Percentiles rank a stretch among this genome's conserved stretches.
Evolutionary conservation across 2,797 vertebrate genomes (phyloP).

Genomic region (Hemibagrus guttatus): DNA sequence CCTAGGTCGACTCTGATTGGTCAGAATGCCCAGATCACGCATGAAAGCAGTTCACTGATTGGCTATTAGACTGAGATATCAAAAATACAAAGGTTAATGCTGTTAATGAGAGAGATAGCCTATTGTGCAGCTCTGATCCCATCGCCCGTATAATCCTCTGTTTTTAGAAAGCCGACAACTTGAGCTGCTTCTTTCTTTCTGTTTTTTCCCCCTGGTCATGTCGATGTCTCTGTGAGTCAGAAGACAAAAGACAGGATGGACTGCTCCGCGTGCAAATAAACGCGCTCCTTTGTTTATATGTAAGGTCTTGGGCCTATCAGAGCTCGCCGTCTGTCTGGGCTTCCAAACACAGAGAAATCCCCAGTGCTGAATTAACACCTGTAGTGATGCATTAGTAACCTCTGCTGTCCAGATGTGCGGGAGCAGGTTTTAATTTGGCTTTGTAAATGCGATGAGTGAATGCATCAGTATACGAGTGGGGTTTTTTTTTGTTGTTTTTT

Average conservation of each 20-base stretch:
- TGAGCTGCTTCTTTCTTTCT: not conserved
- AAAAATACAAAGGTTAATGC: constrained; percentile 13
- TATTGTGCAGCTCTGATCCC: not conserved
- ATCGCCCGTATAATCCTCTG: not conserved
- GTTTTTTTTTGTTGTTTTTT: not conserved
- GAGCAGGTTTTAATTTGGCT: not conserved
- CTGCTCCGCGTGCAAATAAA: constrained; percentile 1
- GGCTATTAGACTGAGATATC: not conserved
- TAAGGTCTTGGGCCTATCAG: not conserved
- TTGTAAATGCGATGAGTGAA: not conserved
- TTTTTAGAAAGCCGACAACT: not conserved
- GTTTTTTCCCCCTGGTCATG: not conserved
- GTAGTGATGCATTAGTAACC: not conserved
- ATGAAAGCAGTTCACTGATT: constrained; percentile 8
- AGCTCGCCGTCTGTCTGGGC: not conserved
- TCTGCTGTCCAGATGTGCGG: not conserved
- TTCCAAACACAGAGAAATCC: not conserved
- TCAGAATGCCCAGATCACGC: not conserved
- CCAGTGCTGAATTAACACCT: constrained; percentile 18
- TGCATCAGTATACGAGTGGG: not conserved
- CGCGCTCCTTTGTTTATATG: constrained; percentile 24
- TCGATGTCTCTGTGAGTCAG: constrained; percentile 22
- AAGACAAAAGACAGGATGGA: constrained; percentile 7
- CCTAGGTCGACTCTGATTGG: not conserved
- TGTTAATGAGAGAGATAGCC: constrained; percentile 1